Percentiles rank a stretch among this genome's conserved stretches.
These are phyloP conservation scores for Pseudochaenichthys georgianus DNA, from an alignment of 2,797 vertebrate genomes.

Conservation along the genomic window DNA sequence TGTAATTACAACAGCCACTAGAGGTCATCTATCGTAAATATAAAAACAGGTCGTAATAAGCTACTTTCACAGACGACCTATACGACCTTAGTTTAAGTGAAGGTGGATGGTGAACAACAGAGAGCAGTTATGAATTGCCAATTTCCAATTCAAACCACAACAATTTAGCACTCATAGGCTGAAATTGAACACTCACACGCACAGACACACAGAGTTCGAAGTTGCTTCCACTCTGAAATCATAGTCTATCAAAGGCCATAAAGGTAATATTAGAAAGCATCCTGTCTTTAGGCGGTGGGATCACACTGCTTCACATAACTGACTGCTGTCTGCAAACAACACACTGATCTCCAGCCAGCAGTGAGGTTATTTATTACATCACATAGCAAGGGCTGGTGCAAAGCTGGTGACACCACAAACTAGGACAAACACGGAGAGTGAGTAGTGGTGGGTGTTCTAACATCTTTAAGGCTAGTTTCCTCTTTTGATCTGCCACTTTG, in stretches of 20 bases:
- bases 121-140: slow-evolving; percentile 13
- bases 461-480: slow-evolving; percentile 39
- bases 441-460: slow-evolving; percentile 44
- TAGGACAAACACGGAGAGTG: slow-evolving; percentile 29
- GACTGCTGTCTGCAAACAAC: slow-evolving; percentile 33
- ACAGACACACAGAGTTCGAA: not conserved
- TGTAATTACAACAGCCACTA: too few species aligned
- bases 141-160: slow-evolving; percentile 26
- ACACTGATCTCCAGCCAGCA: slow-evolving; percentile 43
- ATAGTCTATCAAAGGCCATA: not conserved
- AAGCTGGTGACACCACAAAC: slow-evolving; percentile 50
- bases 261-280: slow-evolving; percentile 13
- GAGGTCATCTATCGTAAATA: too few species aligned
- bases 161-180: slow-evolving; percentile 6
- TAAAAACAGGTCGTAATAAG: too few species aligned
- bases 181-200: slow-evolving; percentile 8
- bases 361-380: slow-evolving; percentile 52
- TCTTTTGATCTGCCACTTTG: slow-evolving; percentile 56
- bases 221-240: not conserved
- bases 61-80: too few species aligned
- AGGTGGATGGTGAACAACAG: not conserved
- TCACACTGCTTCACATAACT: slow-evolving; percentile 30
- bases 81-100: too few species aligned
- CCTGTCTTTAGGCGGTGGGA: slow-evolving; percentile 26
- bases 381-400: slow-evolving; percentile 26